Percentiles rank a stretch among this genome's conserved stretches.
These are phyloP conservation scores for Choristoneura rosaceana DNA, from an alignment of 2,888 invertebrate species.

Conservation along the genomic window DNA sequence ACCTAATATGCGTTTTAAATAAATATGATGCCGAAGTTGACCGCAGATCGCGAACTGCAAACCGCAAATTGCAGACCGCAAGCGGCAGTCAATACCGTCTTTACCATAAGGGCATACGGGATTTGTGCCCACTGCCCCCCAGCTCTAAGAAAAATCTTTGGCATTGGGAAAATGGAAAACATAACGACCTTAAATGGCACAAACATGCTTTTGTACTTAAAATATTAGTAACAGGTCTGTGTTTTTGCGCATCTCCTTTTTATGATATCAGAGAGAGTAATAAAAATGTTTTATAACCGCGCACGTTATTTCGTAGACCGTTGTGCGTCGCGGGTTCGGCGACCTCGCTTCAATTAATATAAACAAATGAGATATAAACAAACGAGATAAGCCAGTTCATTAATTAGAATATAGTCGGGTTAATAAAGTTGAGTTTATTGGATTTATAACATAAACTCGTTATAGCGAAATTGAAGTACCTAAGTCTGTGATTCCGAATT, in stretches of 20 bases:
- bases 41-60: no score
- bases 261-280: not conserved
- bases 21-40: no score
- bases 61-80: no score
- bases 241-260: not conserved
- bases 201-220: not conserved
- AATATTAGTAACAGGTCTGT: not conserved
- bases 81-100: no score
- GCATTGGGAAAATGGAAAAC: no score
- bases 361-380: constrained; percentile 24
- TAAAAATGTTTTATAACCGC: constrained; percentile 9
- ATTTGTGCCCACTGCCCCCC: no score
- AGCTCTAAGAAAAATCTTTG: no score
- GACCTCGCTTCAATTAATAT: constrained; percentile 16
- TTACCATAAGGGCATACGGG: no score
- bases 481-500: no score
- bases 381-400: constrained; percentile 12
- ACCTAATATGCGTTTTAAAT: no score
- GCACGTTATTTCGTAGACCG: not conserved
- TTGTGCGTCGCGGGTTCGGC: not conserved
- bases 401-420: constrained; percentile 1
- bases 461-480: not conserved
- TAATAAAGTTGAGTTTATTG: constrained; percentile 13
- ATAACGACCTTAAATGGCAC: not conserved
- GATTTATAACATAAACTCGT: not conserved